phyloP scores from a whole-genome alignment of 2,888 invertebrate genomes.

The Esperia sulphurella region DNA sequence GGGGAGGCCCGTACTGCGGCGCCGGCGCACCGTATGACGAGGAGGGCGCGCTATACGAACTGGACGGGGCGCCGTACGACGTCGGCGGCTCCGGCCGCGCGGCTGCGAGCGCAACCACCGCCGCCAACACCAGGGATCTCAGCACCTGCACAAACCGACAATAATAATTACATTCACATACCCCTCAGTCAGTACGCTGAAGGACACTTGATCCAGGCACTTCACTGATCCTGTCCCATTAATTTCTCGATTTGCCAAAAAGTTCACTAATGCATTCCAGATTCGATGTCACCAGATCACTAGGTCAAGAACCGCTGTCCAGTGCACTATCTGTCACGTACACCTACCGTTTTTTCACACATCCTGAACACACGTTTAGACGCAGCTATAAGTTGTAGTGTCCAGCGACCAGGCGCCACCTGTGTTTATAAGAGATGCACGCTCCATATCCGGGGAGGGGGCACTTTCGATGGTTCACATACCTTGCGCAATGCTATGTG shows the following conservation, averaged over 20 bases:
- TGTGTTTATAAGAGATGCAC: constrained; percentile 74
- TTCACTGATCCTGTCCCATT: constrained; percentile 12
- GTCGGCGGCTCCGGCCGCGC: constrained; percentile 79
- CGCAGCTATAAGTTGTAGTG: constrained; percentile 63
- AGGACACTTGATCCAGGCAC: constrained; percentile 9
- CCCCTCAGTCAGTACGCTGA: background rate
- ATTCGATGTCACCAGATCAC: constrained; percentile 41
- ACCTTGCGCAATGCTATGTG: constrained; percentile 62
- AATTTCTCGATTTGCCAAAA: background rate
- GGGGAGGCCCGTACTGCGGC: constrained; percentile 85
- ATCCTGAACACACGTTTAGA: constrained; percentile 58
- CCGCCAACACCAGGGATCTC: constrained; percentile 63
- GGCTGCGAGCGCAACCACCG: constrained; percentile 58
- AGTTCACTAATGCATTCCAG: constrained; percentile 7
- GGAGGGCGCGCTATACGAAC: constrained; percentile 55
- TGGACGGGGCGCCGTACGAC: constrained; percentile 79
- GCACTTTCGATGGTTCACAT: constrained; percentile 75
- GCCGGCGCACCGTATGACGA: constrained; percentile 75
- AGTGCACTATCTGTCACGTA: constrained; percentile 27
- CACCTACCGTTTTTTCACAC: constrained; percentile 74
- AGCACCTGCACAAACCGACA: constrained; percentile 62
- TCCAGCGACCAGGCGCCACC: constrained; percentile 65
- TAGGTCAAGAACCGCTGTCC: constrained; percentile 29
- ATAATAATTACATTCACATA: background rate
- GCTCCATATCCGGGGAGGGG: constrained; percentile 74